Evolutionary conservation across 2,113 vertebrate species (phyloP), one percentile per base, ranked within the genome.

Genomic region (Thalassarche chlororhynchos): DNA sequence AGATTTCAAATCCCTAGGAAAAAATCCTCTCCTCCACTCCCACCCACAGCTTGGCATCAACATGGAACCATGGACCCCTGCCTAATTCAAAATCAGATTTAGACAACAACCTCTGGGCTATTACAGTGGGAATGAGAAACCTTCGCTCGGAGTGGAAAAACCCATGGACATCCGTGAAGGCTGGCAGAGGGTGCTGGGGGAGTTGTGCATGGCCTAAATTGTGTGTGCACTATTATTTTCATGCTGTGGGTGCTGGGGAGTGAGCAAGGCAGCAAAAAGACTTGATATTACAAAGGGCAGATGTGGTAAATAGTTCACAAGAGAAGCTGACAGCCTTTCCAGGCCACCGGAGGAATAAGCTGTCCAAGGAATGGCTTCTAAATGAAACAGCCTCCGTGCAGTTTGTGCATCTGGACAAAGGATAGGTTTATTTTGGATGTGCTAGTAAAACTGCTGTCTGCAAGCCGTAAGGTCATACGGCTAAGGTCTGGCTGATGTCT

Each of bases 351-450:
- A 91, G 84, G 54, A 96, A 96, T 85, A 80, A 91, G 75, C 78
- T 78, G 89, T 95, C 94, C 89, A 88, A 96, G 90, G 66, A 96
- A 89, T 7, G 29, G 64, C 70, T 95, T 91, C 94, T 94, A 96
- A 93, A 91, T 40, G 94, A 95, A 96, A 95, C 89, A 94, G 91
- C 78, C 84, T 95, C 75, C 28, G 2, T 89, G 71, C 71, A 95
- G 90, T 88, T 93, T 95, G 52, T 96, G 55, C 58, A 72, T 80
- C 78, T 95, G 91, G 89, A 91, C 89, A 91, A 93, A 93, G 42
- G 70, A 85, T 34, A 65, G 78, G 89, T 95, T 96, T 97, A 76
- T 93, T 96, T 96, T 97, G 95, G 94, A 97, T 66, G 87, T 86
- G 91, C 94, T 91, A 86, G 78, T 76, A 91, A 95, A 97, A 96